phyloP scores from a whole-genome alignment of 64 coral and sea anemone genomes.

The Dendrophyllia cribrosa region DNA sequence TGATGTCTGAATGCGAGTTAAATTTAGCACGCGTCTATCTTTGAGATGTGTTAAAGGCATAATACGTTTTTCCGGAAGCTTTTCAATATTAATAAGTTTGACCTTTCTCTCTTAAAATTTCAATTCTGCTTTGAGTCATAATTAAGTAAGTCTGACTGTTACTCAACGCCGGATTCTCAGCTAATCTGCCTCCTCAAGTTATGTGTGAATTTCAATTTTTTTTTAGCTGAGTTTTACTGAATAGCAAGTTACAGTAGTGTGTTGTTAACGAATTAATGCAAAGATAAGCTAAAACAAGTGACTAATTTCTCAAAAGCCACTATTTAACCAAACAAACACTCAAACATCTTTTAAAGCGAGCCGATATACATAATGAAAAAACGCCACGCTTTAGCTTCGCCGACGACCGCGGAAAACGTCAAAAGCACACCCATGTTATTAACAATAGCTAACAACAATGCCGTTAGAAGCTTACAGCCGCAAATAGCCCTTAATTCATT shows the following conservation, averaged over 20 bases:
- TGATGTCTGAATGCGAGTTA: conserved; percentile 16
- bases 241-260: neutral
- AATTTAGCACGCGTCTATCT: conserved; percentile 37
- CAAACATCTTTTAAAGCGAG: conserved; percentile 6
- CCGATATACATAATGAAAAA: conserved; percentile 32
- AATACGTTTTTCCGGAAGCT: conserved; percentile 1
- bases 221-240: neutral
- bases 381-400: neutral
- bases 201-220: too few relatives aligned
- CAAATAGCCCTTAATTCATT: neutral
- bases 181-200: neutral
- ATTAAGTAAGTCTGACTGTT: neutral
- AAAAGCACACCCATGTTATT: neutral
- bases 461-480: neutral
- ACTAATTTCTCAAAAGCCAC: conserved; percentile 19
- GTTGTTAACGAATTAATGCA: neutral
- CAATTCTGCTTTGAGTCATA: neutral
- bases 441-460: neutral
- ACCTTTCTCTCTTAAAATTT: neutral
- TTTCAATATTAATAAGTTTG: conserved; percentile 14
- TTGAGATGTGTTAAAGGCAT: neutral
- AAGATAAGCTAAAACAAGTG: conserved; percentile 6
- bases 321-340: conserved; percentile 55
- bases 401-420: conserved; percentile 13
- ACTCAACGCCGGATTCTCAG: too few relatives aligned